Percentiles rank a stretch among this genome's conserved stretches.
Evolutionary conservation across 2,797 vertebrate genomes (phyloP).

Genomic region (Brachyrhaphis roseni): DNA sequence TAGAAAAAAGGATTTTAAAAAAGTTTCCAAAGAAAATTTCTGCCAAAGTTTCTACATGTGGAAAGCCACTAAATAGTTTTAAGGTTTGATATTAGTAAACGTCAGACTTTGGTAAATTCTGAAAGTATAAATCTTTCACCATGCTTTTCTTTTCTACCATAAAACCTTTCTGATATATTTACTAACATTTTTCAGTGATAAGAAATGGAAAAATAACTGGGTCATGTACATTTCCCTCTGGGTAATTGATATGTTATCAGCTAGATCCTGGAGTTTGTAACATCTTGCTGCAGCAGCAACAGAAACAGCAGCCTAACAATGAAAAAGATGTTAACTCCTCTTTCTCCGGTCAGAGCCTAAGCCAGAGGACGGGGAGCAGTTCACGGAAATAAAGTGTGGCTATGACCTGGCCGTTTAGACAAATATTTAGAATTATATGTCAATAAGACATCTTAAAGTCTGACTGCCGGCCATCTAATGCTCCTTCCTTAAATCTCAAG

Average conservation of each 20-base stretch:
- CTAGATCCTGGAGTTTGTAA: neutral
- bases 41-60: neutral
- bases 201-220: neutral
- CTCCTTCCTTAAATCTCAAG: neutral
- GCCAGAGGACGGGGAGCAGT: neutral
- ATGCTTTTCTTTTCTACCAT: neutral
- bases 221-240: neutral
- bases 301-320: neutral
- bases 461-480: neutral
- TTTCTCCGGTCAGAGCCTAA: neutral
- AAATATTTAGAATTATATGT: neutral
- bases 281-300: neutral
- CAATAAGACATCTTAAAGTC: neutral
- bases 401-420: neutral
- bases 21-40: neutral
- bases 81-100: neutral
- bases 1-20: neutral
- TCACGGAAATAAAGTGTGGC: neutral
- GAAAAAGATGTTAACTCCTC: neutral
- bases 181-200: neutral
- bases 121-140: neutral
- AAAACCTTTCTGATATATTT: neutral
- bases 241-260: neutral
- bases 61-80: neutral
- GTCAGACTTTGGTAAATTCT: neutral